These are phyloP conservation scores for Haplochromis burtoni DNA, from an alignment of 2,113 vertebrate genomes.

Conservation along the genomic window DNA sequence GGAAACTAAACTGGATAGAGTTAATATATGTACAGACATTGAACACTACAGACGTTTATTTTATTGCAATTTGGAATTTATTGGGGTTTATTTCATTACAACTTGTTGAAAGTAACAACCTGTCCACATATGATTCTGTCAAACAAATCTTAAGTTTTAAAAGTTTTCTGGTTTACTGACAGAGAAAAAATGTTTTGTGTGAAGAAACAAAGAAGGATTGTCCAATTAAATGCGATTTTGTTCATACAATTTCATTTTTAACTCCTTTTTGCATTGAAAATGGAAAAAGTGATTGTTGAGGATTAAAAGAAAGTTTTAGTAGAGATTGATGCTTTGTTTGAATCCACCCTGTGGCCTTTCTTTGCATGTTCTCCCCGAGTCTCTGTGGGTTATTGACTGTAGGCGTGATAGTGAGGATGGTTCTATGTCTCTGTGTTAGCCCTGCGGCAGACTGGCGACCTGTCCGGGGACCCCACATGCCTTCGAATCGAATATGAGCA, in stretches of 20 bases:
- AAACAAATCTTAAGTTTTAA: not conserved
- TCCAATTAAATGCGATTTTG: not conserved
- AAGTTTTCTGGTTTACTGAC: not conserved
- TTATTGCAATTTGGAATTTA: not conserved
- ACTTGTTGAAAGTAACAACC: not conserved
- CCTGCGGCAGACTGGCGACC: not conserved
- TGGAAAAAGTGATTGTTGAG: not conserved
- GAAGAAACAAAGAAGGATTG: not conserved
- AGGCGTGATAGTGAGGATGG: not conserved
- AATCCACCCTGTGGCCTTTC: not conserved
- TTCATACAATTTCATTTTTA: not conserved
- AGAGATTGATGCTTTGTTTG: not conserved
- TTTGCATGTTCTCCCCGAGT: rapidly evolving
- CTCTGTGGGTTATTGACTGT: not conserved
- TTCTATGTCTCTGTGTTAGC: not conserved
- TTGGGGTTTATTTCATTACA: rapidly evolving
- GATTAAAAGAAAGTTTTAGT: not conserved
- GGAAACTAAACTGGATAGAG: not conserved
- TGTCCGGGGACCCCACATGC: not conserved
- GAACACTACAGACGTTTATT: not conserved
- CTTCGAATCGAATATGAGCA: rapidly evolving
- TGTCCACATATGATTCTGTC: not conserved
- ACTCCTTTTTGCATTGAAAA: not conserved
- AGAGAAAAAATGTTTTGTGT: not conserved
- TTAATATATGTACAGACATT: not conserved